These are phyloP conservation scores for Microctenopoma steveboyesi DNA, from an alignment of 2,797 vertebrate genomes.

Conservation along the genomic window DNA sequence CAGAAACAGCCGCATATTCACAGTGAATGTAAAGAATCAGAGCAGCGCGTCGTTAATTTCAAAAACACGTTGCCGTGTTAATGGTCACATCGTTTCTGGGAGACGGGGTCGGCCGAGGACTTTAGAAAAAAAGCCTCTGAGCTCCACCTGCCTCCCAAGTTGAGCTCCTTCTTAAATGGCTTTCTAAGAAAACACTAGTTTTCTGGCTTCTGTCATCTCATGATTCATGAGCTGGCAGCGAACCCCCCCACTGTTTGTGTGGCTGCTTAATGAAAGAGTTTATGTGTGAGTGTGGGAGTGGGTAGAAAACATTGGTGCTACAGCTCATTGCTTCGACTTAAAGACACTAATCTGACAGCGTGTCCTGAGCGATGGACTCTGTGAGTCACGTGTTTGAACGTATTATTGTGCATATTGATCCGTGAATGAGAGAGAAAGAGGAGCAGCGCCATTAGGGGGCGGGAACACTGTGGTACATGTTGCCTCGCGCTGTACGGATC, in stretches of 20 bases:
- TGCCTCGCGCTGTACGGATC: conserved; percentile 34
- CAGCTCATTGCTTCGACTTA: not conserved
- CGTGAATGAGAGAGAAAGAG: no score
- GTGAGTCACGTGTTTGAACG: not conserved
- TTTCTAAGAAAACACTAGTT: conserved; percentile 14
- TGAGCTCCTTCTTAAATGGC: conserved; percentile 15
- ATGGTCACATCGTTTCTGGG: no score
- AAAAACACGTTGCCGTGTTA: no score
- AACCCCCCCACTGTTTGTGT: conserved; percentile 12
- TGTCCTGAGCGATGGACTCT: not conserved
- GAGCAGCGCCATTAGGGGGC: no score
- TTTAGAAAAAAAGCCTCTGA: not conserved
- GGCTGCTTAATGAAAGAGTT: conserved; percentile 28
- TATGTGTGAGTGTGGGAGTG: conserved; percentile 8
- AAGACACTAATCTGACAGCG: not conserved
- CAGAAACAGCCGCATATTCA: no score
- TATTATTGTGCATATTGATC: no score
- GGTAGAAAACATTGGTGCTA: not conserved
- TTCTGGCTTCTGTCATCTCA: conserved; percentile 27
- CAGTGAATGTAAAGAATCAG: no score
- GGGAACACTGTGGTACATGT: no score
- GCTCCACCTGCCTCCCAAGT: conserved; percentile 3
- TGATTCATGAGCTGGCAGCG: conserved; percentile 28
- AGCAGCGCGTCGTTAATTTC: no score
- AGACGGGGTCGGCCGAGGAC: no score